Percentiles rank a stretch among this genome's conserved stretches.
These are phyloP conservation scores for Mionectes olivaceus DNA, from an alignment of 2,797 vertebrate genomes.

Conservation along the genomic window DNA sequence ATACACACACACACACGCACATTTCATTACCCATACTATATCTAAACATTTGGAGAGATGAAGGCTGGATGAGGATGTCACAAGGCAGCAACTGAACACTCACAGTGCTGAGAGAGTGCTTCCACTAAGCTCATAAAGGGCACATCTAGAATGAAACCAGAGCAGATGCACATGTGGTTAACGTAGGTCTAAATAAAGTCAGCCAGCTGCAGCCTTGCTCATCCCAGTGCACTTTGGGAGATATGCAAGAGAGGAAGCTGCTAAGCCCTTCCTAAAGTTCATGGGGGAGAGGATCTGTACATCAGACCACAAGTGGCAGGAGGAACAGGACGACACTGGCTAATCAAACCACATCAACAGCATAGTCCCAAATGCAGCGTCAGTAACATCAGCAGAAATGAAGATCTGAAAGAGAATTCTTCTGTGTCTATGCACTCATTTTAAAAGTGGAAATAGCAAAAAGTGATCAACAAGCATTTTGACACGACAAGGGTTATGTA, in stretches of 20 bases:
- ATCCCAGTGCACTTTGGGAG: neutral
- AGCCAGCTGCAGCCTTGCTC: neutral
- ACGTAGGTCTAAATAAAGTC: conserved; percentile 34
- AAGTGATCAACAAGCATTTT: neutral
- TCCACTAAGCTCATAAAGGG: neutral
- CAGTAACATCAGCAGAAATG: neutral
- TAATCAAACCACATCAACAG: neutral
- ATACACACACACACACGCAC: neutral
- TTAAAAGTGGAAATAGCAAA: neutral
- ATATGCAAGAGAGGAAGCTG: conserved; percentile 18
- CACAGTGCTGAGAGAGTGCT: neutral
- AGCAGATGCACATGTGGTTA: conserved; percentile 34
- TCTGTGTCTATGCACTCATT: neutral
- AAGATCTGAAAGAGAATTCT: neutral
- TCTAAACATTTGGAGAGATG: neutral
- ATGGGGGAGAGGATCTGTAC: neutral
- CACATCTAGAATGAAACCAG: conserved; percentile 7
- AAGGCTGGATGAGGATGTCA: neutral
- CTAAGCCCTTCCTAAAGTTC: conserved; percentile 17
- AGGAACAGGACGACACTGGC: neutral
- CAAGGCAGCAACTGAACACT: neutral
- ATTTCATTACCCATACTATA: neutral
- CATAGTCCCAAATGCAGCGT: neutral
- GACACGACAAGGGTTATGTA: neutral
- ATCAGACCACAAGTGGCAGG: neutral